These are phyloP conservation scores for Amphimedon queenslandica DNA, from an alignment of 37 sponge, comb jelly and placozoan species.

Conservation along the genomic window DNA sequence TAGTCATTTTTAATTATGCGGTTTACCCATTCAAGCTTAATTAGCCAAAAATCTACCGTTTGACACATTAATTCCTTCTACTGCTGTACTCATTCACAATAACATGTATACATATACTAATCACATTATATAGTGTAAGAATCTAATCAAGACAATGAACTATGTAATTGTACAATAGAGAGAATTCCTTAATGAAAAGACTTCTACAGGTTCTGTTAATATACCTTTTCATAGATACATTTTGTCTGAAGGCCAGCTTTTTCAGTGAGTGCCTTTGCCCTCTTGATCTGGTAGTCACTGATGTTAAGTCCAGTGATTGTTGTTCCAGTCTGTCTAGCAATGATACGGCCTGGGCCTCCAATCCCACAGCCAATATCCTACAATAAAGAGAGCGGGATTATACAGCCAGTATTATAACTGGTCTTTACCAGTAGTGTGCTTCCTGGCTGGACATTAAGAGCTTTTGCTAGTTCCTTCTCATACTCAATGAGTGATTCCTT, in stretches of 20 bases:
- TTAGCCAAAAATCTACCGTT: too few species aligned
- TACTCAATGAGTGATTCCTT: conserved; percentile 29
- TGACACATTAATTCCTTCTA: too few species aligned
- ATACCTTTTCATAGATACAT: conserved; percentile 14
- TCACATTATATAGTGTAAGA: neutral
- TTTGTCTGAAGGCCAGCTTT: conserved; percentile 26
- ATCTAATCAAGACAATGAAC: neutral
- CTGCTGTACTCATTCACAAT: too few species aligned
- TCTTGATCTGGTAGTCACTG: conserved; percentile 56
- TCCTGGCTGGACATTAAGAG: conserved; percentile 32
- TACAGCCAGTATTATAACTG: neutral
- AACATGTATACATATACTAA: neutral
- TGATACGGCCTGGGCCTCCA: conserved; percentile 61
- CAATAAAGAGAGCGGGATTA: neutral
- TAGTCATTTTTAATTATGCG: too few species aligned
- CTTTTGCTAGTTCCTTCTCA: conserved; percentile 29
- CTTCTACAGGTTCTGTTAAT: neutral
- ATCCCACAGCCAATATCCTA: conserved; percentile 83
- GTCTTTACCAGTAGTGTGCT: conserved; percentile 61
- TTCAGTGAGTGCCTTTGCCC: conserved; percentile 29
- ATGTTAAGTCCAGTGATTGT: conserved; percentile 59
- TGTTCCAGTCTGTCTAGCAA: conserved; percentile 40
- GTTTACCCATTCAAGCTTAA: too few species aligned
- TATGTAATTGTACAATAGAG: neutral
- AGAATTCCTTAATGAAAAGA: neutral